Percentiles rank a stretch among this genome's conserved stretches.
Conservation (phyloP, 2,113 vertebrate genomes). For the Archocentrus centrarchus region DNA sequence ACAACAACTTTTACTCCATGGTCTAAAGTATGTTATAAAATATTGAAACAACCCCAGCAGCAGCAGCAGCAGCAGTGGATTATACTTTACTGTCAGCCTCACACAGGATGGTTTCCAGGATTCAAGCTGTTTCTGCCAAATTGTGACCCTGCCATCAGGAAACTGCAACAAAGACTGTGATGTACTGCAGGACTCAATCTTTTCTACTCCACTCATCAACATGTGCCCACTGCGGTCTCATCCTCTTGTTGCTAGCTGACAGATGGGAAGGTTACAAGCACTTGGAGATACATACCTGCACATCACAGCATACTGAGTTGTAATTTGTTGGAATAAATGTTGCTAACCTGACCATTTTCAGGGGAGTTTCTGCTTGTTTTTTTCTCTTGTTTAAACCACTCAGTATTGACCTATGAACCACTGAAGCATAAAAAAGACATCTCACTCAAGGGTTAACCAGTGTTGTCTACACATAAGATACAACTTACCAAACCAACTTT, state of each 20-base stretch:
- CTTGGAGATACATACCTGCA: slow-evolving; percentile 15
- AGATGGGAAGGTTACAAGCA: slow-evolving; percentile 35
- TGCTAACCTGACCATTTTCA: no score
- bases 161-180: neutral
- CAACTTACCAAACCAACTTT: no score
- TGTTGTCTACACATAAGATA: no score
- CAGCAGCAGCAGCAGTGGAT: neutral
- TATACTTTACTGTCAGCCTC: neutral
- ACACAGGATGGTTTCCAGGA: neutral
- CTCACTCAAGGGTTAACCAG: no score
- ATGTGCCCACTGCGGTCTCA: slow-evolving; percentile 13
- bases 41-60: neutral
- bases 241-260: slow-evolving; percentile 47
- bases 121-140: slow-evolving; percentile 13
- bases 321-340: neutral
- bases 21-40: neutral
- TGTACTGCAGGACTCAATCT: neutral
- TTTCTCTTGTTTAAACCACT: no score
- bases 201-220: slow-evolving; percentile 2
- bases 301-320: neutral
- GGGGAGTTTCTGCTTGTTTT: no score
- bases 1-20: neutral
- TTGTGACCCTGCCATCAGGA: slow-evolving; percentile 7
- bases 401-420: no score
- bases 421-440: no score